A percentile compares a stretch with the other conserved stretches of the same genome.
Conservation (phyloP, 2,888 invertebrate species). For the Torymus texanus region DNA sequence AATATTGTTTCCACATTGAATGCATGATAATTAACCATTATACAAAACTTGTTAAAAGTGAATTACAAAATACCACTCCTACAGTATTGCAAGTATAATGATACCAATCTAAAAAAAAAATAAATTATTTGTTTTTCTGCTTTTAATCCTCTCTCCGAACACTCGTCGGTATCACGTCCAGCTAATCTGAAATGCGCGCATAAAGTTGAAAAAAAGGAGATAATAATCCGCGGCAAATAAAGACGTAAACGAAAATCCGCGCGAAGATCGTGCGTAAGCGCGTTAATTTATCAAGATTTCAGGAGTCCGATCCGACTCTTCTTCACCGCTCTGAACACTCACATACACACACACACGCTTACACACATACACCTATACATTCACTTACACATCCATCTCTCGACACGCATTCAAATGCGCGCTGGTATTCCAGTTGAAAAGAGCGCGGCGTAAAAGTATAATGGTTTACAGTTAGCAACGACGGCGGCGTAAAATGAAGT, state of each 20-base stretch:
- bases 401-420: constrained; percentile 20
- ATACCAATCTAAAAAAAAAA: neutral
- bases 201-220: constrained; percentile 13
- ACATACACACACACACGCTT: neutral
- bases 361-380: neutral
- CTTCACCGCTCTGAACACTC: no score
- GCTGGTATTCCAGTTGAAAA: constrained; percentile 32
- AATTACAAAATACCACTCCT: no score
- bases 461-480: constrained; percentile 38
- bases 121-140: constrained; percentile 24
- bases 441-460: constrained; percentile 26
- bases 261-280: neutral
- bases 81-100: no score
- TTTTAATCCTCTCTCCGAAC: constrained; percentile 11
- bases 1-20: no score
- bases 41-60: no score
- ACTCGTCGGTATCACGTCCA: neutral
- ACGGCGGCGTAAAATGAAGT: constrained; percentile 19
- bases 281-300: constrained; percentile 42
- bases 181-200: constrained; percentile 9
- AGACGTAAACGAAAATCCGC: constrained; percentile 30
- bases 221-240: constrained; percentile 29
- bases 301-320: neutral
- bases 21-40: no score
- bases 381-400: neutral